Evolutionary conservation across 2,888 invertebrate genomes (phyloP).

Genomic region (Oxyscelio sp.): DNA sequence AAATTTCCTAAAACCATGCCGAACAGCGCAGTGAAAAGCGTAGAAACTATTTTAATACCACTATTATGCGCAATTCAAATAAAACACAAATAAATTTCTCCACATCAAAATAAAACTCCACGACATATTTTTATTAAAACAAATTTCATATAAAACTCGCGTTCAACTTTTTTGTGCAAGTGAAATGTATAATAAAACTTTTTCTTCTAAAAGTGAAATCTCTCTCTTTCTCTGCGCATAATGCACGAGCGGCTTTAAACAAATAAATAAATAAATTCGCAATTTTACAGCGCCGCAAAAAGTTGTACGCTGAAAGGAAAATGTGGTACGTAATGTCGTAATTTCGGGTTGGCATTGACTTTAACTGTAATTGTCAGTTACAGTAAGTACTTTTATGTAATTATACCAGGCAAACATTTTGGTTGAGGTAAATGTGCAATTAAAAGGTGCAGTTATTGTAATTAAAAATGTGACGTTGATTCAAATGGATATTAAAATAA

Average conservation of each 20-base stretch:
- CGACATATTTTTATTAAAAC: slow-evolving; percentile 57
- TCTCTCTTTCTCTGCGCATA: slow-evolving; percentile 11
- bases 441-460: too few relatives aligned
- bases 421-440: too few relatives aligned
- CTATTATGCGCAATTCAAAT: slow-evolving; percentile 64
- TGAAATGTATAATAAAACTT: slow-evolving; percentile 62
- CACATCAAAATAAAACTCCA: slow-evolving; percentile 56
- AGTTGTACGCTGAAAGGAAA: too few relatives aligned
- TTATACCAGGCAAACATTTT: too few relatives aligned
- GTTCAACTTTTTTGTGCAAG: slow-evolving; percentile 43
- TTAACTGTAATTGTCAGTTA: too few relatives aligned
- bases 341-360: too few relatives aligned
- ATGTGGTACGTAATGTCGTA: too few relatives aligned
- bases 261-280: slow-evolving; percentile 8
- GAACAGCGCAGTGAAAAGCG: slow-evolving; percentile 56
- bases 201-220: slow-evolving; percentile 61
- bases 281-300: background rate
- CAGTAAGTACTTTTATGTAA: too few relatives aligned
- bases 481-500: too few relatives aligned
- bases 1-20: slow-evolving; percentile 48
- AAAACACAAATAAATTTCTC: slow-evolving; percentile 60
- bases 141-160: slow-evolving; percentile 48
- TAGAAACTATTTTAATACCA: slow-evolving; percentile 67
- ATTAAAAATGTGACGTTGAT: too few relatives aligned
- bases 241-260: background rate